phyloP scores from a whole-genome alignment of 2,888 invertebrate species.

The Ophion obscuratus region DNA sequence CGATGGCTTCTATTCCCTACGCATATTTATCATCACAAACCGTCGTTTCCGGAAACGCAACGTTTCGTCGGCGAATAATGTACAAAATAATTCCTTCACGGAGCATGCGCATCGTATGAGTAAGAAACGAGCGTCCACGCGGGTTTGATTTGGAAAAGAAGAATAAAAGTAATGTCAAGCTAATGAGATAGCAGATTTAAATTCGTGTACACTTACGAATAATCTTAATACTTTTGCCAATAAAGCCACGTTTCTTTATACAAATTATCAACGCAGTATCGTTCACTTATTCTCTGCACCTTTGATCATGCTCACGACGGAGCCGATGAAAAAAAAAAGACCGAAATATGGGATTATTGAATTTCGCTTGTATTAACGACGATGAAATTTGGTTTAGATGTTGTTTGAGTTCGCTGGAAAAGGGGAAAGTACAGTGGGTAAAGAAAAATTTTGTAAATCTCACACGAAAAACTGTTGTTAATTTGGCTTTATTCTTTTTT shows the following conservation, averaged over 20 bases:
- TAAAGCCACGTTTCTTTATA: constrained; percentile 61
- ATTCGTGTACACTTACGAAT: constrained; percentile 58
- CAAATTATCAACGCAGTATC: constrained; percentile 28
- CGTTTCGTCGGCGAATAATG: constrained; percentile 54
- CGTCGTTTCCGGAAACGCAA: constrained; percentile 36
- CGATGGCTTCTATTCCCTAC: constrained; percentile 39
- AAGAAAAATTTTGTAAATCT: too few relatives aligned
- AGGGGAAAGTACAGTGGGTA: too few relatives aligned
- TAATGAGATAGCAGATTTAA: constrained; percentile 38
- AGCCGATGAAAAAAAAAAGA: background rate
- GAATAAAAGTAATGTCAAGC: constrained; percentile 1
- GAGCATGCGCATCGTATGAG: constrained; percentile 43
- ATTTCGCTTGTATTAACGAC: too few relatives aligned
- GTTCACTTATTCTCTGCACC: background rate
- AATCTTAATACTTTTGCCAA: constrained; percentile 54
- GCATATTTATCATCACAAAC: constrained; percentile 36
- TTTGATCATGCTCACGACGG: background rate
- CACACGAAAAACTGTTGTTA: too few relatives aligned
- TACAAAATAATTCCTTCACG: constrained; percentile 57
- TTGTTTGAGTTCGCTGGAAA: too few relatives aligned
- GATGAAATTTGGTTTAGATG: too few relatives aligned
- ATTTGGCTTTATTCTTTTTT: too few relatives aligned
- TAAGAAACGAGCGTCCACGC: constrained; percentile 3
- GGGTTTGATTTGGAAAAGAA: constrained; percentile 3
- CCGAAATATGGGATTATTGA: background rate